Percentiles rank a stretch among this genome's conserved stretches.
Conservation (phyloP, 2,888 invertebrate genomes). For the Nomada goodeniana region DNA sequence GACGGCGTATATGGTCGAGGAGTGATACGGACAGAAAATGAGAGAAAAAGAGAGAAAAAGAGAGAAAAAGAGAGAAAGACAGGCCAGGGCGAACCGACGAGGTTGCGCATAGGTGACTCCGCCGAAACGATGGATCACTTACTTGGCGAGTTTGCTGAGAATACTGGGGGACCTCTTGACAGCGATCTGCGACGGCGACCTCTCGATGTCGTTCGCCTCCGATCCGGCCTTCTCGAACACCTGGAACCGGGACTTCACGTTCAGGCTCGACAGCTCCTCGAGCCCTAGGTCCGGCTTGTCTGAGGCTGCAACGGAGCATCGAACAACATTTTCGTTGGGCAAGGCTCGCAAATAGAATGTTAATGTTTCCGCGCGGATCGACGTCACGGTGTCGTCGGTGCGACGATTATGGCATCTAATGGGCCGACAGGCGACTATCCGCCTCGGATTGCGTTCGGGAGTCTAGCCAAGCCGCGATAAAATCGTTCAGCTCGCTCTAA, state of each 20-base stretch:
- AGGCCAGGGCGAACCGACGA: conserved; percentile 8
- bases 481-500: conserved; percentile 25
- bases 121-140: conserved; percentile 77
- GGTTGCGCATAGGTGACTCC: background rate
- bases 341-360: background rate
- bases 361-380: background rate
- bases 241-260: conserved; percentile 94
- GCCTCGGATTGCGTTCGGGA: background rate
- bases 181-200: conserved; percentile 85
- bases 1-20: conserved; percentile 4
- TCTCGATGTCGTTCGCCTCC: conserved; percentile 85
- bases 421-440: conserved; percentile 2
- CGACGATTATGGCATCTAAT: conserved; percentile 22
- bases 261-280: conserved; percentile 91
- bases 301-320: conserved; percentile 87
- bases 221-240: conserved; percentile 89
- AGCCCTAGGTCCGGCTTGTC: conserved; percentile 94
- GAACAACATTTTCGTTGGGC: conserved; percentile 19
- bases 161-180: conserved; percentile 91
- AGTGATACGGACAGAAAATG: background rate
- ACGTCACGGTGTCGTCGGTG: background rate
- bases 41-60: conserved; percentile 5
- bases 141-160: conserved; percentile 92
- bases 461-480: conserved; percentile 20
- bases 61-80: conserved; percentile 16